Conservation (phyloP, 2,888 invertebrate species). For the Megamerina dolium region DNA sequence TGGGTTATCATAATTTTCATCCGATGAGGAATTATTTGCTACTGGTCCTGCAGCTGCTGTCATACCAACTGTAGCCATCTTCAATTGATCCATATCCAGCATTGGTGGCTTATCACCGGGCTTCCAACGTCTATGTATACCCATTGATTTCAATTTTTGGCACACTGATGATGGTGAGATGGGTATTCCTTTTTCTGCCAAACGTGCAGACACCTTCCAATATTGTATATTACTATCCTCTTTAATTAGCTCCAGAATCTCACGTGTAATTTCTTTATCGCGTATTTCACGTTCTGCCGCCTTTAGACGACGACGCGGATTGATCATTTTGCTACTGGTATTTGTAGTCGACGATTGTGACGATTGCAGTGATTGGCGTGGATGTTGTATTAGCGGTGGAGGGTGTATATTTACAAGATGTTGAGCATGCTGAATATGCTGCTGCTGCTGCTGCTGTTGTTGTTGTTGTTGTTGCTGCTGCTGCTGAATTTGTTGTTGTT, state of each 20-base stretch:
- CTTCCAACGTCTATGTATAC: conserved; percentile 47
- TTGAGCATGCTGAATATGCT: conserved; percentile 17
- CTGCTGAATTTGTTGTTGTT: conserved; percentile 23
- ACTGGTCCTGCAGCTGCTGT: conserved; percentile 19
- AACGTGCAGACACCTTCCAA: conserved; percentile 46
- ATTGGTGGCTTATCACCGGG: conserved; percentile 46
- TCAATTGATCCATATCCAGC: conserved; percentile 40
- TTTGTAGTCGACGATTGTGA: background rate
- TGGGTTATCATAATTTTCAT: conserved; percentile 35
- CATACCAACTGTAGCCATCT: conserved; percentile 26
- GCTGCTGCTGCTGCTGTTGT: conserved; percentile 21
- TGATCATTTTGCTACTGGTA: conserved; percentile 3
- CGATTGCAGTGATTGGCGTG: background rate
- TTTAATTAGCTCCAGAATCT: conserved; percentile 45
- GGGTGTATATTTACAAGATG: background rate
- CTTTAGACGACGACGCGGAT: conserved; percentile 41
- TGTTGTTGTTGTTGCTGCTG: conserved; percentile 23
- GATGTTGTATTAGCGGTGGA: background rate
- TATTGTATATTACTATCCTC: conserved; percentile 48
- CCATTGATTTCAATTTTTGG: conserved; percentile 47
- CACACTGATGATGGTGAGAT: conserved; percentile 48
- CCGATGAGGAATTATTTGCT: conserved; percentile 23
- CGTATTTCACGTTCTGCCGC: conserved; percentile 43
- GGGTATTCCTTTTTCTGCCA: conserved; percentile 46
- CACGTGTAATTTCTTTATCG: conserved; percentile 45